Conservation (phyloP, 2,888 invertebrate genomes). For the Chloromyia formosa region DNA sequence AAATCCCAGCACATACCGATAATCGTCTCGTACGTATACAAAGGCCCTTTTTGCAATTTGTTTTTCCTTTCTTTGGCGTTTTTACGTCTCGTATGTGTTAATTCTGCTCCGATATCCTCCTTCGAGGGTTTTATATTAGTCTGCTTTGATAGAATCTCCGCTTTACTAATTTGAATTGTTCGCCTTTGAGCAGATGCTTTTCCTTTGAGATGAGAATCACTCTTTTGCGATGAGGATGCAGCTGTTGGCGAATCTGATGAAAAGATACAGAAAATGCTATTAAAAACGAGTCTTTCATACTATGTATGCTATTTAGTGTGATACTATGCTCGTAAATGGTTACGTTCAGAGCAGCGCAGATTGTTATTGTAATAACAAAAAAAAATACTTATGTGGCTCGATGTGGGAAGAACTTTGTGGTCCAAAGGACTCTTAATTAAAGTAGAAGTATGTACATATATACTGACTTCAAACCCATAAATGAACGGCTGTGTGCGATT, state of each 20-base stretch:
- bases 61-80: background rate
- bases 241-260: constrained; percentile 2
- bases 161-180: background rate
- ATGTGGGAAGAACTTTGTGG: too few relatives aligned
- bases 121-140: background rate
- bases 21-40: constrained; percentile 25
- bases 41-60: background rate
- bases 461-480: too few relatives aligned
- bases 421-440: too few relatives aligned
- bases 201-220: background rate
- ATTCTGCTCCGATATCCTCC: background rate
- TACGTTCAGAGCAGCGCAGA: too few relatives aligned
- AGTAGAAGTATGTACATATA: too few relatives aligned
- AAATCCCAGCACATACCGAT: constrained; percentile 1
- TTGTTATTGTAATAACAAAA: too few relatives aligned
- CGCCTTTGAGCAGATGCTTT: constrained; percentile 5
- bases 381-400: too few relatives aligned
- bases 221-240: background rate
- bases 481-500: too few relatives aligned
- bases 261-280: background rate
- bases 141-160: background rate
- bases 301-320: too few relatives aligned
- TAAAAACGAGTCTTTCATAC: too few relatives aligned
- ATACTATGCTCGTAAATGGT: too few relatives aligned
- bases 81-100: constrained; percentile 6